Percentiles rank a stretch among this genome's conserved stretches.
Evolutionary conservation across 1,140 invertebrate genomes (phyloP).

Genomic region (Antheraea pernyi): DNA sequence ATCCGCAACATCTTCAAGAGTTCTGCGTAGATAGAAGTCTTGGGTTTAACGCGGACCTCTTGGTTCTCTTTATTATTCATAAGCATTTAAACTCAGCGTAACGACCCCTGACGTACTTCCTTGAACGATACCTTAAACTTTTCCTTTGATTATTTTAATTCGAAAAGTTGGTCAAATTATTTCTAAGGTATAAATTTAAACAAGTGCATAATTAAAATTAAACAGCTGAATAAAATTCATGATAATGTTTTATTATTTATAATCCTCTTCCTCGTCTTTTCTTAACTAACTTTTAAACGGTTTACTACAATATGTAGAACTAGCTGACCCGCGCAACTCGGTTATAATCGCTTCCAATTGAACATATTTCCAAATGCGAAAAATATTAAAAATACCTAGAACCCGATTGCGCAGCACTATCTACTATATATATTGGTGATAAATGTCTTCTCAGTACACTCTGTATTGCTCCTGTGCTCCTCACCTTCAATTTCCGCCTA

Average conservation of each 20-base stretch:
- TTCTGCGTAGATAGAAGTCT: background rate
- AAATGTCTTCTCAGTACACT: too few species aligned
- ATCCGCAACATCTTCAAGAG: background rate
- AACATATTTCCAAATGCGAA: too few species aligned
- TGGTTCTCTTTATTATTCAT: constrained; percentile 30
- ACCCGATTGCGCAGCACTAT: too few species aligned
- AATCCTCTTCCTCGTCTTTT: too few species aligned
- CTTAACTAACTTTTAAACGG: too few species aligned
- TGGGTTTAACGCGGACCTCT: constrained; percentile 19
- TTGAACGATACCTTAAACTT: constrained; percentile 25
- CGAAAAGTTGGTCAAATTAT: constrained; percentile 17
- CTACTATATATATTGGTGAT: too few species aligned
- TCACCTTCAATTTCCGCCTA: too few species aligned
- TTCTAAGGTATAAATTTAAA: background rate
- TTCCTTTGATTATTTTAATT: constrained; percentile 30
- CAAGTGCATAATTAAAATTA: constrained; percentile 1
- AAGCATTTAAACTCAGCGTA: constrained; percentile 22
- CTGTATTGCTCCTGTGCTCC: too few species aligned
- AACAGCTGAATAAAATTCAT: background rate
- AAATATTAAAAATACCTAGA: too few species aligned
- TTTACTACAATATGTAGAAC: too few species aligned
- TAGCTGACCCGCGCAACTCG: too few species aligned
- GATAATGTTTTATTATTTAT: background rate
- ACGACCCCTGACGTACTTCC: constrained; percentile 19
- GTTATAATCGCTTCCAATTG: too few species aligned